Conservation (phyloP, 2,888 invertebrate species). For the Acanthoscelides obtectus region DNA sequence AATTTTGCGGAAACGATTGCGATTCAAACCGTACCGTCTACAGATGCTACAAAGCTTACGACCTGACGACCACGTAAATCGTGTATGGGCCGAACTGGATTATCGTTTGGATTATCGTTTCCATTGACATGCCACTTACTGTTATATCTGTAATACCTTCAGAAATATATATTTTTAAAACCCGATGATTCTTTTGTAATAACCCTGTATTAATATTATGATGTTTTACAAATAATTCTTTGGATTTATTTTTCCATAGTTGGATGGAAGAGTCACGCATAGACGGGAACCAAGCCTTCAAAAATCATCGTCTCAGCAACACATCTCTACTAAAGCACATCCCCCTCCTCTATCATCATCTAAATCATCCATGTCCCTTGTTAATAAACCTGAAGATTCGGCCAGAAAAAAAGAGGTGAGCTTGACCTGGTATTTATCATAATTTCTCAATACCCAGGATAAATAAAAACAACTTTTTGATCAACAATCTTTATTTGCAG, state of each 20-base stretch:
- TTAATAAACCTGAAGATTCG: conserved; percentile 26
- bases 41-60: too few species aligned
- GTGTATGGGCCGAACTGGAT: too few species aligned
- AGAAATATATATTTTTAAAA: too few species aligned
- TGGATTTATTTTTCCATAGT: conserved; percentile 14
- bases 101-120: too few species aligned
- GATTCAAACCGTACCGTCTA: too few species aligned
- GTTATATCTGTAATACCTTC: too few species aligned
- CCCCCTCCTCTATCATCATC: conserved; percentile 40
- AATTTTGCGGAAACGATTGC: too few species aligned
- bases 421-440: conserved; percentile 10
- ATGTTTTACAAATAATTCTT: conserved; percentile 7
- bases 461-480: neutral
- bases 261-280: conserved; percentile 22
- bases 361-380: conserved; percentile 43
- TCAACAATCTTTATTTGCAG: neutral
- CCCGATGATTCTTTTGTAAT: neutral
- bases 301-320: conserved; percentile 46
- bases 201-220: neutral
- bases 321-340: conserved; percentile 38
- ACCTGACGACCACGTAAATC: too few species aligned
- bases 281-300: conserved; percentile 35
- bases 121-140: too few species aligned
- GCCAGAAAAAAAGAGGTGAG: conserved; percentile 25
- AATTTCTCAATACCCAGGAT: neutral